Evolutionary conservation across 2,797 vertebrate species (phyloP), one percentile per base, ranked within the genome.

Genomic region (Melanotaenia parkinsoni): DNA sequence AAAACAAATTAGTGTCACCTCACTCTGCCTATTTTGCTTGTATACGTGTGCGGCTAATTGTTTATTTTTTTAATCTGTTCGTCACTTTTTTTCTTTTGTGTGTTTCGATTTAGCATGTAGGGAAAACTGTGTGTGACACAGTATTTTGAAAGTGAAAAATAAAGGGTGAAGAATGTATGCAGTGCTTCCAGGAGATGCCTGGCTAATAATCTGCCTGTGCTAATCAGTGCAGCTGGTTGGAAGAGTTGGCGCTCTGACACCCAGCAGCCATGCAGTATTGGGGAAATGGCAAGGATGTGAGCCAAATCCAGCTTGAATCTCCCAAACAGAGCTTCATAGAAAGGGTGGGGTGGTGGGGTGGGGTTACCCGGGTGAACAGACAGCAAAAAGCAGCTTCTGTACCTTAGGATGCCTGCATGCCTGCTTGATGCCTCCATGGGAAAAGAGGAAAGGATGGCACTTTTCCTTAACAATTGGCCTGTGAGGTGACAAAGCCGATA

Each of bases 161-260:
- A 87, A 78, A 67, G 10, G 3, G 14, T 32, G 56, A 75, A 80
- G 73, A 81, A 58, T 79, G 82, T 87, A 87, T 74, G 90, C 86
- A 13, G 66, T 28, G 81, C 78, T 92, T 97, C 93, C 93, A 93
- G 94, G 94, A 96, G 95, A 95, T 94, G 93, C 94, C 92, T 95
- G 92, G 95, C 95, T 97, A 97, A 97, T 97, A 97, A 96, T 97
- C 95, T 96, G 91, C 92, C 91, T 91, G 95, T 94, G 87, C 96
- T 97, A 95, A 94, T 95, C 90, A 75, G 76, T 94, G 92, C 95
- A 95, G 94, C 94, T 96, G 95, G 94, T 95, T 90, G 95, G 91
- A 90, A 90, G 80, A 90, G 91, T 93, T 96, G 95, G 94, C 94
- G 94, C 91, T 90, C 88, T 94, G 94, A 95, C 95, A 96, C 94